Evolutionary conservation across 1,140 invertebrate species (phyloP).

Genomic region (Macrocentrus cingulum): DNA sequence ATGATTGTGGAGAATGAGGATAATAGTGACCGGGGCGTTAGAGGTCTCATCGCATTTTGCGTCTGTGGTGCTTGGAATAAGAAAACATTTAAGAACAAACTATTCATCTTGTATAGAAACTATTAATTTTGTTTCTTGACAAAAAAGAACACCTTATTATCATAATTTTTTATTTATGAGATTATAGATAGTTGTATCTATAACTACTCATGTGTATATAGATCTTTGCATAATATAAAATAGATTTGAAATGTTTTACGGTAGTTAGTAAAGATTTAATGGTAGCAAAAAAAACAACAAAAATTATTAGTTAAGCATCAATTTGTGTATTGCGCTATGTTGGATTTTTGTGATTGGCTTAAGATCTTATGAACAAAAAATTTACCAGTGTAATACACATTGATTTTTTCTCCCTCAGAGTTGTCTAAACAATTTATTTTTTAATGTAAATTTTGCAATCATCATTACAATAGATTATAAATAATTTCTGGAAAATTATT

Average conservation of each 20-base stretch:
- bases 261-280: not conserved
- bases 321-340: not conserved
- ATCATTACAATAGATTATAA: constrained; percentile 45
- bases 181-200: constrained; percentile 1
- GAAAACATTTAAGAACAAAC: no score
- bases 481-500: constrained; percentile 29
- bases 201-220: constrained; percentile 8
- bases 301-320: not conserved
- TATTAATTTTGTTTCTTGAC: no score
- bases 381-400: constrained; percentile 29
- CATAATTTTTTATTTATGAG: not conserved
- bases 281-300: not conserved
- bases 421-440: constrained; percentile 47
- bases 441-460: constrained; percentile 38
- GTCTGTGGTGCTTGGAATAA: no score
- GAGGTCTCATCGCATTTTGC: no score
- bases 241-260: not conserved
- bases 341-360: not conserved
- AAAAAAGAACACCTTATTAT: not conserved
- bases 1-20: no score
- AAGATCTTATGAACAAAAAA: not conserved
- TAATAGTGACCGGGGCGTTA: no score
- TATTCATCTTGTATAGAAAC: no score
- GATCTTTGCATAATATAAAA: not conserved
- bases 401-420: constrained; percentile 29